A percentile compares a stretch with the other conserved stretches of the same genome.
Evolutionary conservation across 2,113 vertebrate species (phyloP).

Genomic region (Toxotes jaculatrix): DNA sequence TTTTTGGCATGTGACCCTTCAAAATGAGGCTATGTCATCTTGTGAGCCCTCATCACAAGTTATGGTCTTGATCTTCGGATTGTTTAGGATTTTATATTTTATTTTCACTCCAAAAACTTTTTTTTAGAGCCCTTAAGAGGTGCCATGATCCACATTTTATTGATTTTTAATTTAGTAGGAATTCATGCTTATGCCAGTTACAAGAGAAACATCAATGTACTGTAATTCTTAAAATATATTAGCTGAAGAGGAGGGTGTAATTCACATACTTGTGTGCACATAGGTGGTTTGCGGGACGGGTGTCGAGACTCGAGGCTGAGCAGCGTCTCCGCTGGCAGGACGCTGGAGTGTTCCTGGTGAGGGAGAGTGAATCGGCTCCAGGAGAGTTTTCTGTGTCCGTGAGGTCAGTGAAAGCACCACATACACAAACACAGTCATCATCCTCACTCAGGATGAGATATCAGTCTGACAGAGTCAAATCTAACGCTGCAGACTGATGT

Average conservation of each 20-base stretch:
- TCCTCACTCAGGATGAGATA: not conserved
- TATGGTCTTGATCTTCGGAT: not conserved
- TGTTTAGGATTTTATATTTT: too few species aligned
- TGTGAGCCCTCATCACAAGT: not conserved
- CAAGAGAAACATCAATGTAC: not conserved
- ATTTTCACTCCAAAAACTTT: too few species aligned
- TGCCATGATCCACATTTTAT: not conserved
- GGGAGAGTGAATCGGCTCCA: conserved; percentile 93
- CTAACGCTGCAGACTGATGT: not conserved
- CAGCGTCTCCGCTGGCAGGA: conserved; percentile 85
- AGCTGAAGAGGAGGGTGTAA: not conserved
- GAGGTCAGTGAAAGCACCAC: conserved; percentile 85
- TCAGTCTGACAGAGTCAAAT: not conserved
- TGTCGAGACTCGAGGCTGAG: conserved; percentile 91
- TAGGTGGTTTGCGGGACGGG: conserved; percentile 93
- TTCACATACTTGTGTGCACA: not conserved
- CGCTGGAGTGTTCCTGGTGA: conserved; percentile 91
- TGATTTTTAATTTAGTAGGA: not conserved
- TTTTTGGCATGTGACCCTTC: not conserved
- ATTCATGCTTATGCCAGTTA: not conserved
- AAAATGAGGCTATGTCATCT: not conserved
- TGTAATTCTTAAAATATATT: not conserved
- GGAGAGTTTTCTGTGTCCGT: conserved; percentile 96
- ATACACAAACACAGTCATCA: not conserved
- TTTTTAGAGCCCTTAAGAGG: not conserved